Conservation (phyloP, 2,797 vertebrate genomes). For the Esox masquinongy region DNA sequence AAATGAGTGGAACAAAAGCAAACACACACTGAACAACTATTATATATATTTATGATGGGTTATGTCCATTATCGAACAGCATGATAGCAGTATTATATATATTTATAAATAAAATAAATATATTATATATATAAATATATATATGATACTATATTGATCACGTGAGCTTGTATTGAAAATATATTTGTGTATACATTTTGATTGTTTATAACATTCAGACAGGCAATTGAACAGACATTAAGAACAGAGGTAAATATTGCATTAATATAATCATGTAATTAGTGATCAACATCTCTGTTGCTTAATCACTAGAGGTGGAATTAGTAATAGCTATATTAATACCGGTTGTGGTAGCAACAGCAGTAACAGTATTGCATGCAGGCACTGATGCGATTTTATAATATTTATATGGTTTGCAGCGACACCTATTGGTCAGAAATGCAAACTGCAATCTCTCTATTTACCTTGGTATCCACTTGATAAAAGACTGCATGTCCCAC, state of each 20-base stretch:
- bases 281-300: background rate
- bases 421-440: constrained; percentile 88
- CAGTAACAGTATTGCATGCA: constrained; percentile 41
- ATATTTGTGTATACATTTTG: background rate
- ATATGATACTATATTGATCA: background rate
- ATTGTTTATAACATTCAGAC: background rate
- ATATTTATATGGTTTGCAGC: constrained; percentile 86
- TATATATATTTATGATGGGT: background rate
- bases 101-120: no score
- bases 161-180: background rate
- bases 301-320: constrained; percentile 10
- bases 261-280: background rate
- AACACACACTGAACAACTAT: background rate
- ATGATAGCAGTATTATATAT: background rate
- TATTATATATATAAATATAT: no score
- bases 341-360: constrained; percentile 45
- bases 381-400: constrained; percentile 22
- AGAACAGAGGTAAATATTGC: background rate
- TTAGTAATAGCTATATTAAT: constrained; percentile 37
- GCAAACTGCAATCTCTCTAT: constrained; percentile 73
- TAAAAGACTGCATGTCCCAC: constrained; percentile 26
- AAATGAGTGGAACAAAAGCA: background rate
- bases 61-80: background rate
- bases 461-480: background rate
- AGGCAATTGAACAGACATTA: background rate